Percentiles rank a stretch among this genome's conserved stretches.
Evolutionary conservation across 2,113 vertebrate species (phyloP).

Genomic region (Donacobius atricapilla): DNA sequence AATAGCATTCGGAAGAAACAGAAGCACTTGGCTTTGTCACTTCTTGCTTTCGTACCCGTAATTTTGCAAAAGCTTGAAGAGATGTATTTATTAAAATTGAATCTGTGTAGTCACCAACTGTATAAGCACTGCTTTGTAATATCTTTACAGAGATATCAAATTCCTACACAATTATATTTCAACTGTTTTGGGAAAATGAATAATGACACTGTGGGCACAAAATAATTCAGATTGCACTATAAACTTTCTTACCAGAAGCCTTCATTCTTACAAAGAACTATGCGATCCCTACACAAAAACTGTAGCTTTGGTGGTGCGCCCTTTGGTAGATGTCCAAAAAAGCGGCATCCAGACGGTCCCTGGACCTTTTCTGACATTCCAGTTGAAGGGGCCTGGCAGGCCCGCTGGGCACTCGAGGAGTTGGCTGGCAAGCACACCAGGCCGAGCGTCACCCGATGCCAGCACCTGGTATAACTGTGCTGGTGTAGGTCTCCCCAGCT

Average conservation of each 20-base stretch:
- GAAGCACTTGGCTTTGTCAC: background rate
- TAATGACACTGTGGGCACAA: conserved; percentile 55
- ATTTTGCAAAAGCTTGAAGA: background rate
- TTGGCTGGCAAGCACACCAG: background rate
- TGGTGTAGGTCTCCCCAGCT: background rate
- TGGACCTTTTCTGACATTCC: conserved; percentile 45
- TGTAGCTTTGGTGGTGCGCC: background rate
- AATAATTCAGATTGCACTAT: conserved; percentile 44
- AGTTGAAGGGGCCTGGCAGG: conserved; percentile 18
- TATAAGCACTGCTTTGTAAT: background rate
- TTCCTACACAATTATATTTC: background rate
- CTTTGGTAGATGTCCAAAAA: background rate
- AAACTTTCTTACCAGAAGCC: conserved; percentile 44
- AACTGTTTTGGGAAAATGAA: conserved; percentile 9
- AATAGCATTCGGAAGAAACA: background rate
- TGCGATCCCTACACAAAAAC: background rate
- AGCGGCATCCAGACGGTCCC: background rate
- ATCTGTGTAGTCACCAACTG: background rate
- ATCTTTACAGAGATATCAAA: background rate
- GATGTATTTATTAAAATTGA: background rate
- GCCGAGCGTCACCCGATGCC: background rate
- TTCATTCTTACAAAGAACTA: conserved; percentile 27
- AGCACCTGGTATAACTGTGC: background rate
- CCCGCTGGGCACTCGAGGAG: conserved; percentile 19
- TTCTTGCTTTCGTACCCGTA: background rate